Base-by-base conservation (phyloP, 2,888 invertebrate species). In the Cataglyphis livida region DNA sequence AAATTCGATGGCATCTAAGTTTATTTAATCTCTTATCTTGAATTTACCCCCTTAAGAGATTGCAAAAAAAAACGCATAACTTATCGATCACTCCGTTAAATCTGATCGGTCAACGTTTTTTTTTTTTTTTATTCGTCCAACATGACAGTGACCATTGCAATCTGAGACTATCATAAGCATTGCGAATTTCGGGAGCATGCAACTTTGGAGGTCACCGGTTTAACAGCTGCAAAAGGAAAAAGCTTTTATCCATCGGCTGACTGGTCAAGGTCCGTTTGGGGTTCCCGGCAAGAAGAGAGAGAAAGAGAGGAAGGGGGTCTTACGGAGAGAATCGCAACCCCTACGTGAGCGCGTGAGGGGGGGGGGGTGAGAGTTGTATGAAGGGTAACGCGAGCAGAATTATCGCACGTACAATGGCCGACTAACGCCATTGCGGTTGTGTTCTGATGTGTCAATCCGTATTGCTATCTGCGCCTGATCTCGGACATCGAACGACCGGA, bases 131-230 rank as follows among this genome's bases (percentile, higher is more conserved):
- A n/a, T 25, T 44, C 57, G 41, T 76, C 62, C 38, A 51, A 32
- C 61, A 51, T n/a, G n/a, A 51, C n/a, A 7, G 18, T 10, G 25
- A 32, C 57, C 48, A 66, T 70, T 68, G 73, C 25, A 65, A 83
- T 85, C 83, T 83, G 81, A 76, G 83, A 83, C 71, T 54, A 62
- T 65, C 65, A 44, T 51, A 12, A 76, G 44, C 74, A 83, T 89
- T 91, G 84, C 87, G 88, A 86, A 64, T 66, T 76, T 84, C 65
- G 62, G 82, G 71, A 84, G 65, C 74, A 76, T 83, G 87, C 85
- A 87, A 87, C 87, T 74, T 82, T 57, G 32, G 85, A 91, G 93
- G 92, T 93, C 93, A 93, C 92, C 91, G 91, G 92, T 93, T 92
- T 89, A 89, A 90, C 93, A 93, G 93, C 93, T 93, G 93, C 91